Evolutionary conservation across 2,888 invertebrate genomes (phyloP).

Genomic region (Arge pagana): DNA sequence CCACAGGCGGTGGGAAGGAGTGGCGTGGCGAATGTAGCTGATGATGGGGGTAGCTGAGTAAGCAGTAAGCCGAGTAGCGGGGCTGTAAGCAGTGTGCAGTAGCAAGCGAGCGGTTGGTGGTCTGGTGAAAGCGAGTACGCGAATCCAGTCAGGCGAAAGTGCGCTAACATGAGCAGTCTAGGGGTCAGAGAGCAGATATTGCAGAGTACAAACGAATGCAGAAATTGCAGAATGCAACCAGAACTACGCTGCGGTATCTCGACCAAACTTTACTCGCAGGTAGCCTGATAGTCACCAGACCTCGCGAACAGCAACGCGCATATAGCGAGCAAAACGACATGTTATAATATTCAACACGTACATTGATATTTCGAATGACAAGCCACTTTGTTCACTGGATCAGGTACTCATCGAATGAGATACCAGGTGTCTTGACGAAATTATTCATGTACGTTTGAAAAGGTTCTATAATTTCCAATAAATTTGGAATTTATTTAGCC

Average conservation of each 20-base stretch:
- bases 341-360: not conserved
- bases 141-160: conserved; percentile 29
- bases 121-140: conserved; percentile 46
- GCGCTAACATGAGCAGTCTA: conserved; percentile 27
- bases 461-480: conserved; percentile 8
- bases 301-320: conserved; percentile 29
- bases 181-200: conserved; percentile 35
- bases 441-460: conserved; percentile 1
- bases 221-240: conserved; percentile 30
- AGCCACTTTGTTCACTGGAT: conserved; percentile 7
- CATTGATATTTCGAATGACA: not conserved
- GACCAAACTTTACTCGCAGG: conserved; percentile 18
- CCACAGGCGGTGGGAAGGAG: conserved; percentile 59
- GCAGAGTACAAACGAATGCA: conserved; percentile 12
- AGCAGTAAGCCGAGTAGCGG: conserved; percentile 50
- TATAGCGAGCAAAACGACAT: conserved; percentile 13
- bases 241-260: conserved; percentile 22
- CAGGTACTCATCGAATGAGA: not conserved
- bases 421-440: not conserved
- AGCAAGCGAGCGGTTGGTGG: conserved; percentile 45
- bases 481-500: conserved; percentile 3
- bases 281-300: conserved; percentile 35
- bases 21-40: conserved; percentile 56
- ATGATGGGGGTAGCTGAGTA: conserved; percentile 56
- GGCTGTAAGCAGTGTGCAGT: conserved; percentile 51